Percentiles rank a stretch among this genome's conserved stretches.
These are phyloP conservation scores for Lophius piscatorius DNA, from an alignment of 2,113 vertebrate genomes.

Conservation along the genomic window DNA sequence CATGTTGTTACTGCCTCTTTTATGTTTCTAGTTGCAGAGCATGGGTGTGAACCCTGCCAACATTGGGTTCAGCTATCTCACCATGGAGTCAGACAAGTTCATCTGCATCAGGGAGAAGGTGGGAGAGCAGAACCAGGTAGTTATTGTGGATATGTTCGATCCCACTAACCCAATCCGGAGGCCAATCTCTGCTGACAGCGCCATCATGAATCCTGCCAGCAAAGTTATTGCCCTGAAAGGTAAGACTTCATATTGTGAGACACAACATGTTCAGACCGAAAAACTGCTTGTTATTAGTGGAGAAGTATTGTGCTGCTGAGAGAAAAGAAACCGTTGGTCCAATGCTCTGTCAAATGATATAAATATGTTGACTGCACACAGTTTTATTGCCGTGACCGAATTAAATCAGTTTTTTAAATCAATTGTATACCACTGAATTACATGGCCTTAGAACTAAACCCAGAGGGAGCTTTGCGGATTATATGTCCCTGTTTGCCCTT, in stretches of 20 bases:
- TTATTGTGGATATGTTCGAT: constrained; percentile 90
- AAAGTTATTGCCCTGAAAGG: constrained; percentile 95
- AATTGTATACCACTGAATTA: constrained; percentile 45
- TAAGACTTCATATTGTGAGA: constrained; percentile 37
- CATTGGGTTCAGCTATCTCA: constrained; percentile 93
- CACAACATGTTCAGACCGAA: neutral
- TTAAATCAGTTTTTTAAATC: constrained; percentile 55
- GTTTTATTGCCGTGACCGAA: constrained; percentile 39
- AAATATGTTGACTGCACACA: constrained; percentile 49
- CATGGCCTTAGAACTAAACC: constrained; percentile 45
- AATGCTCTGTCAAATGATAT: constrained; percentile 34
- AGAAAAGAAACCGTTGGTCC: too few species aligned
- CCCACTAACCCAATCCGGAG: constrained; percentile 86
- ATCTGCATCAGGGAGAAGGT: constrained; percentile 93
- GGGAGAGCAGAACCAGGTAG: constrained; percentile 90
- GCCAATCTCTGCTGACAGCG: constrained; percentile 92
- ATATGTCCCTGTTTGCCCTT: constrained; percentile 31
- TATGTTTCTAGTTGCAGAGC: constrained; percentile 85
- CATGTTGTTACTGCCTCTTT: neutral
- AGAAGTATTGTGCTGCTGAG: constrained; percentile 25
- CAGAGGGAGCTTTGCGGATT: constrained; percentile 42
- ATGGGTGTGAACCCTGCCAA: constrained; percentile 91
- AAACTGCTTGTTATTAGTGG: constrained; percentile 6
- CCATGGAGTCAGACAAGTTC: constrained; percentile 95
- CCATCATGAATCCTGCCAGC: constrained; percentile 93